These are phyloP conservation scores for Synergus gifuensis DNA, from an alignment of 2,888 invertebrate genomes.

Conservation along the genomic window DNA sequence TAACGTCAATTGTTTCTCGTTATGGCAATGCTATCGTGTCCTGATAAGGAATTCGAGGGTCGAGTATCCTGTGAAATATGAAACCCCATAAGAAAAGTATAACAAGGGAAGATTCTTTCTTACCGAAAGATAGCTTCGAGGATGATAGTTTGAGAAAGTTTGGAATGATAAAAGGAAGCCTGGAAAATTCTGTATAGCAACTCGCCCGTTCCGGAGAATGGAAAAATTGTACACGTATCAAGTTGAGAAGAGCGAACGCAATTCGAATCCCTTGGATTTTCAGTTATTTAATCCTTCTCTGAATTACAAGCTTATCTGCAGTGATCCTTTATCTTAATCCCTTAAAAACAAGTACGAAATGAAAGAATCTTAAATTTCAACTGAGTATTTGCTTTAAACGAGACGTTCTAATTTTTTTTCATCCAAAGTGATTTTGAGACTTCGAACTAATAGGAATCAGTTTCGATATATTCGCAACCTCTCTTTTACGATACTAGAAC, in stretches of 20 bases:
- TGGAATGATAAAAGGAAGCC: slow-evolving; percentile 39
- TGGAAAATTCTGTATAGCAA: slow-evolving; percentile 16
- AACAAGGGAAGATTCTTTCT: slow-evolving; percentile 15
- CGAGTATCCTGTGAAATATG: slow-evolving; percentile 14
- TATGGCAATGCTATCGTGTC: slow-evolving; percentile 18
- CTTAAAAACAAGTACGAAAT: not conserved
- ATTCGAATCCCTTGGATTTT: slow-evolving; percentile 53
- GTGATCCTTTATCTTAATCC: slow-evolving; percentile 19
- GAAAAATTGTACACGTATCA: slow-evolving; percentile 28
- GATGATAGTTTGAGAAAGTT: slow-evolving; percentile 31
- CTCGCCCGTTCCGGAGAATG: not conserved
- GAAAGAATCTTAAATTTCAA: too few species aligned
- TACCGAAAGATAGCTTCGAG: slow-evolving; percentile 26
- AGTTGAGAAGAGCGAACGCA: not conserved
- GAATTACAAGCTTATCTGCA: slow-evolving; percentile 28
- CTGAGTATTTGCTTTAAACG: too few species aligned
- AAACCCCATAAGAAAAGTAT: slow-evolving; percentile 13
- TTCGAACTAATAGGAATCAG: too few species aligned
- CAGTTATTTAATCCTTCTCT: slow-evolving; percentile 57
- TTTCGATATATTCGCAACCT: too few species aligned
- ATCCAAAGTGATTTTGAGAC: too few species aligned
- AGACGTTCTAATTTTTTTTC: too few species aligned
- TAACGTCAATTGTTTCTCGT: slow-evolving; percentile 48
- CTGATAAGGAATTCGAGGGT: slow-evolving; percentile 4
- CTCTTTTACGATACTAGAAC: too few species aligned